Percentiles rank a stretch among this genome's conserved stretches.
Conservation (phyloP, 2,113 vertebrate species). For the Gnathonemus echidnorhynchus region DNA sequence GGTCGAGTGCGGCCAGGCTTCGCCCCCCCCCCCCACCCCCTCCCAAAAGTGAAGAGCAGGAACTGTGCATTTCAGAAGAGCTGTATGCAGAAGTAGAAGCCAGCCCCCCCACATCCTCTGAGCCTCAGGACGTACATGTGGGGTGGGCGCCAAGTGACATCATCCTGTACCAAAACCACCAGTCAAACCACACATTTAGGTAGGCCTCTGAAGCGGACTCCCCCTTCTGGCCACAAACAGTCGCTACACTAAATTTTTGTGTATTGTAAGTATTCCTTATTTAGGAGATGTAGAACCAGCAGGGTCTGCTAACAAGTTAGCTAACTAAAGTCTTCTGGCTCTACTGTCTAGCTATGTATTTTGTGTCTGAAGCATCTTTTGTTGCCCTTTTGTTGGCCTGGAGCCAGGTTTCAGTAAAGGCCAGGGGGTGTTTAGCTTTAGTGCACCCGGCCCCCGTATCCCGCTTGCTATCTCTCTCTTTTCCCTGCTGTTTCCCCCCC, state of each 20-base stretch:
- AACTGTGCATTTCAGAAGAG: background rate
- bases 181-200: background rate
- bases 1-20: background rate
- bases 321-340: background rate
- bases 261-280: background rate
- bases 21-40: background rate
- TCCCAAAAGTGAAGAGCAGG: background rate
- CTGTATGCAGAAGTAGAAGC: background rate
- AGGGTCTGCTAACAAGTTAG: background rate
- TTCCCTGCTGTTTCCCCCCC: background rate
- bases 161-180: background rate
- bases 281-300: background rate
- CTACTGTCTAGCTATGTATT: background rate
- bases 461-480: background rate
- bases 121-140: background rate
- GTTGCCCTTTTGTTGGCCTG: too few species aligned
- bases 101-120: background rate
- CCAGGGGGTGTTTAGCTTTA: background rate
- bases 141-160: background rate
- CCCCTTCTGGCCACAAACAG: background rate
- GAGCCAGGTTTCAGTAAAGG: background rate
- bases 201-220: background rate
- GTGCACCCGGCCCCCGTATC: background rate
- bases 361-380: background rate
- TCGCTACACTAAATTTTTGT: background rate